These are phyloP conservation scores for Leptoclinus maculatus DNA, from an alignment of 2,797 vertebrate genomes.

Conservation along the genomic window DNA sequence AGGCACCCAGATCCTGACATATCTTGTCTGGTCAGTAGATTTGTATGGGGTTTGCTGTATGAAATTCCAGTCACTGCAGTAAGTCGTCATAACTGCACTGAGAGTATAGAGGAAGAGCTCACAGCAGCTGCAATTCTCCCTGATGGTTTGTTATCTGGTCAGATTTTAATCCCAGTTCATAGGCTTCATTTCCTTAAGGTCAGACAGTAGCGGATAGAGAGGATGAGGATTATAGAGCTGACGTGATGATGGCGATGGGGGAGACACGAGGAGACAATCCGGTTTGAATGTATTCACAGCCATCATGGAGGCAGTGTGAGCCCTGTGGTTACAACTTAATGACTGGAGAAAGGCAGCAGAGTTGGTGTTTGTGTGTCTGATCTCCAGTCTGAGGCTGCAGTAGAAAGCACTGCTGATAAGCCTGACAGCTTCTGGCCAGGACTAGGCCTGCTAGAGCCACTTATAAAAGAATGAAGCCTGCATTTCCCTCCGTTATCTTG, in stretches of 20 bases:
- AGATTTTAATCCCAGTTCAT: conserved; percentile 70
- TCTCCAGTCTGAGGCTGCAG: conserved; percentile 34
- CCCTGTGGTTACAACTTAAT: conserved; percentile 39
- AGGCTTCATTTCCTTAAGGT: conserved; percentile 52
- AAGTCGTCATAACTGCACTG: conserved; percentile 28
- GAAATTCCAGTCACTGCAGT: conserved; percentile 26
- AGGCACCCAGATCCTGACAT: background rate
- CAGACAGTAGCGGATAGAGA: conserved; percentile 50
- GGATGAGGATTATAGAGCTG: conserved; percentile 61
- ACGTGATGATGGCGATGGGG: conserved; percentile 29
- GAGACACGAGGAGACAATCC: conserved; percentile 18
- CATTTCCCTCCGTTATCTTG: conserved; percentile 22
- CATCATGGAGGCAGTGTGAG: background rate
- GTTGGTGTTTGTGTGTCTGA: conserved; percentile 23
- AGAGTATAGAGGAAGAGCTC: conserved; percentile 35
- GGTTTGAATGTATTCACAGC: conserved; percentile 30
- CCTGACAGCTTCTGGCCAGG: conserved; percentile 18
- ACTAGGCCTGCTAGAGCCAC: conserved; percentile 31
- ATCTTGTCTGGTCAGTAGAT: background rate
- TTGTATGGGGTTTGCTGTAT: background rate
- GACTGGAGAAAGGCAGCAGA: conserved; percentile 33
- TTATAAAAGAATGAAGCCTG: conserved; percentile 34
- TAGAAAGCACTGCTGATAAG: conserved; percentile 45
- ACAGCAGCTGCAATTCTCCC: conserved; percentile 36
- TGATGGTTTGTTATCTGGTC: conserved; percentile 59